Evolutionary conservation across 2,888 invertebrate species (phyloP).

Genomic region (Sinopyrophorus schimmeli): DNA sequence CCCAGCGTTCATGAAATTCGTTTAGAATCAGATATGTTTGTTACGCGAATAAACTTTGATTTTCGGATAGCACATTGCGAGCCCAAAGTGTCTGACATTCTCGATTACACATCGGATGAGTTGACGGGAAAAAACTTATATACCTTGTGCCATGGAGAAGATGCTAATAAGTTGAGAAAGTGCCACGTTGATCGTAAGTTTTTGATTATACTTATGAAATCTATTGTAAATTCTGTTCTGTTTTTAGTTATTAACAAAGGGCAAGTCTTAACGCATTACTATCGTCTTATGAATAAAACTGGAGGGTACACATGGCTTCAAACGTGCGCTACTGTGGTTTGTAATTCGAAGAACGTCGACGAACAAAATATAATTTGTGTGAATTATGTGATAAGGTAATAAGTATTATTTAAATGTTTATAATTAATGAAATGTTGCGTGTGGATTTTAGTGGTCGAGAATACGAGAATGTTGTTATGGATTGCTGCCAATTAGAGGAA

Average conservation of each 20-base stretch:
- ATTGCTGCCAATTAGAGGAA: slow-evolving; percentile 90
- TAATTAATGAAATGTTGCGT: slow-evolving; percentile 4
- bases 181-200: slow-evolving; percentile 93
- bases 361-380: slow-evolving; percentile 98
- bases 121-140: slow-evolving; percentile 92
- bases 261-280: slow-evolving; percentile 95
- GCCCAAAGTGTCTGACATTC: slow-evolving; percentile 90
- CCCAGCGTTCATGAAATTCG: slow-evolving; percentile 97
- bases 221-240: no score
- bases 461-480: slow-evolving; percentile 89
- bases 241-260: slow-evolving; percentile 92
- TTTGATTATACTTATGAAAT: no score
- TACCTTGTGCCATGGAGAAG: slow-evolving; percentile 93
- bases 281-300: slow-evolving; percentile 92
- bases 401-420: neutral
- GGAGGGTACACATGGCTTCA: slow-evolving; percentile 97
- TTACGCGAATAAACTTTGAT: slow-evolving; percentile 93
- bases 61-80: slow-evolving; percentile 97
- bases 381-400: slow-evolving; percentile 93
- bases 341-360: slow-evolving; percentile 93
- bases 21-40: slow-evolving; percentile 94
- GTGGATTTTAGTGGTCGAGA: slow-evolving; percentile 74
- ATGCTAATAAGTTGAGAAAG: slow-evolving; percentile 90
- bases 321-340: slow-evolving; percentile 95
- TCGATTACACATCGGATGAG: slow-evolving; percentile 93